Evolutionary conservation across 2,113 vertebrate species (phyloP), one percentile per base, ranked within the genome.

Genomic region (Alosa alosa): DNA sequence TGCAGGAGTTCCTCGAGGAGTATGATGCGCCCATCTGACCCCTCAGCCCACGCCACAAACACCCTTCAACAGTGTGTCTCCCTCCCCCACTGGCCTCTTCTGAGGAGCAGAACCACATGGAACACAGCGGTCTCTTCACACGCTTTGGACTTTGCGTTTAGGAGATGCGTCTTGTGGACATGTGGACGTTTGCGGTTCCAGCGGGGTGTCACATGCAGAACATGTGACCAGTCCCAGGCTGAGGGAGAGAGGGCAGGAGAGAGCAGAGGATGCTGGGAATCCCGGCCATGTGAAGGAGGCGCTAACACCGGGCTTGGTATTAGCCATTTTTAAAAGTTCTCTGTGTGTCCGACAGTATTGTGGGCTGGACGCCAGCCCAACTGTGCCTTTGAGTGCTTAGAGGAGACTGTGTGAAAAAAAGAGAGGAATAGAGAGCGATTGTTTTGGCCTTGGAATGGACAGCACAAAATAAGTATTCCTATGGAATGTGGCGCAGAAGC

Each of bases 21-120:
- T 99, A 99, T 0, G 98, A 99, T 49, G 97, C 98, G 84, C 97
- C 97, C 0, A 97, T 99, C 87, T 99, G 96, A 96, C 85, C 90
- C 39, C 39, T 78, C 11, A 39, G 9, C 36, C 31, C 72, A 31
- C 25, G 11, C 9, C 64, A 31, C 1, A 2, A 5, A 78, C 64
- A 72, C 36, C 39, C 72, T 39, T 39, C 31, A 4, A 78, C 72
- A 39, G 11, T 78, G 72, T 72, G 1, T 18, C 31, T 36, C 72
- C 36, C 72, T 31, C 31, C 72, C 13, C 9, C 25, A 75, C 31
- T 4, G 15, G 36, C 9, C 25, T 75, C 72, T 17, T 78, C 25
- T 31, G n/a, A 9, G 39, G 9, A 39, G 39, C n/a, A 72, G 31
- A 78, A 13, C 31, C 72, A 78, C 72, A 78, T 41, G 72, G 39